Conservation (phyloP, 2,113 vertebrate genomes). For the Daboia siamensis region DNA sequence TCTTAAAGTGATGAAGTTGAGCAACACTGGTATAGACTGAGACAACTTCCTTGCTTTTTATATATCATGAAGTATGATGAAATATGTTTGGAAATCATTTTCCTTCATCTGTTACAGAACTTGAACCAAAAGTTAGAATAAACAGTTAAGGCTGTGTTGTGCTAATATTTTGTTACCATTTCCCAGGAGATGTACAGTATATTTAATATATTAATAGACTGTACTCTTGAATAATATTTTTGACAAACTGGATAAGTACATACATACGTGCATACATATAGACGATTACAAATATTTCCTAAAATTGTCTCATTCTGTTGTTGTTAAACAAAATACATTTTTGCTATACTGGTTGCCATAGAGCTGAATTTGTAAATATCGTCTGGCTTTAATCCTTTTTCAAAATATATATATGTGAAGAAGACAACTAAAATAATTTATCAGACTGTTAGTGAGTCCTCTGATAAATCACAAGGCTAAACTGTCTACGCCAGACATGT, state of each 20-base stretch:
- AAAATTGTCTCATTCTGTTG: not conserved
- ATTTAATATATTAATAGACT: not conserved
- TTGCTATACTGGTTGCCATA: not conserved
- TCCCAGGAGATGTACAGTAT: not conserved
- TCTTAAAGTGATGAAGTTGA: not conserved
- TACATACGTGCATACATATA: not conserved
- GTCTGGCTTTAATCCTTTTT: not conserved
- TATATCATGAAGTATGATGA: not conserved
- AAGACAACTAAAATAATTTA: not conserved
- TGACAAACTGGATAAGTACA: not conserved
- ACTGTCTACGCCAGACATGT: not conserved
- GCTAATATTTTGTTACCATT: not conserved
- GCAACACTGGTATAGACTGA: not conserved
- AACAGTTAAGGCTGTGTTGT: not conserved
- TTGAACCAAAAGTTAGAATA: not conserved
- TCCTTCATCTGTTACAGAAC: not conserved
- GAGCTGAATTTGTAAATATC: not conserved
- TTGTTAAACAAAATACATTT: not conserved
- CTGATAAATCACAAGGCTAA: not conserved
- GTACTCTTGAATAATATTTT: not conserved
- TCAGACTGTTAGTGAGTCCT: not conserved
- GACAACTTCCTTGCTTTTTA: not conserved
- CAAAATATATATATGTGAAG: too few species aligned
- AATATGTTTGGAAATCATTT: not conserved
- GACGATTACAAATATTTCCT: not conserved